Conservation (phyloP, 2,113 vertebrate genomes). For the Nycticryphes semicollaris region DNA sequence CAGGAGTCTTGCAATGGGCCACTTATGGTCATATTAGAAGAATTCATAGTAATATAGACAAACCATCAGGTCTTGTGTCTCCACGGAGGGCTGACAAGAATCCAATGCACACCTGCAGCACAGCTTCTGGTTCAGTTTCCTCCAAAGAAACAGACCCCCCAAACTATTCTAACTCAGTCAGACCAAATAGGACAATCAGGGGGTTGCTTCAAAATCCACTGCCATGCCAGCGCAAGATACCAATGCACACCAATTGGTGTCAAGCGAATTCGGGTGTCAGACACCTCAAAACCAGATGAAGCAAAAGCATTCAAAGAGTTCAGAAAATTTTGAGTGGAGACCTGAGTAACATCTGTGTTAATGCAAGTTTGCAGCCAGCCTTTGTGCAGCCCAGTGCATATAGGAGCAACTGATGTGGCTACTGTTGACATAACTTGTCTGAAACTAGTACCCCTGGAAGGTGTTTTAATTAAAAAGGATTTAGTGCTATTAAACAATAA, state of each 20-base stretch:
- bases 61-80: not conserved
- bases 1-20: not conserved
- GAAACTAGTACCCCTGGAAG: constrained; percentile 13
- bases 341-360: not conserved
- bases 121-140: not conserved
- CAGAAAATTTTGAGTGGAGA: not conserved
- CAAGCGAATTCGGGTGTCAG: not conserved
- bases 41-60: not conserved
- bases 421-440: not conserved
- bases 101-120: not conserved
- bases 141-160: not conserved
- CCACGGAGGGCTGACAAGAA: not conserved
- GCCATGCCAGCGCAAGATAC: not conserved
- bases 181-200: not conserved
- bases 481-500: constrained; percentile 60
- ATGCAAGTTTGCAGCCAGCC: not conserved
- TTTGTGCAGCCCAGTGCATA: not conserved
- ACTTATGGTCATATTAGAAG: accelerated
- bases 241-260: not conserved
- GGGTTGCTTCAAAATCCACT: not conserved
- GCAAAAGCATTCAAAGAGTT: not conserved
- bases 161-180: not conserved
- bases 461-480: constrained; percentile 62
- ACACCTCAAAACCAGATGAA: not conserved
- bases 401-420: not conserved